These are phyloP conservation scores for Chaetogeoica ovagalla DNA, from an alignment of 2,888 invertebrate species.

Conservation along the genomic window DNA sequence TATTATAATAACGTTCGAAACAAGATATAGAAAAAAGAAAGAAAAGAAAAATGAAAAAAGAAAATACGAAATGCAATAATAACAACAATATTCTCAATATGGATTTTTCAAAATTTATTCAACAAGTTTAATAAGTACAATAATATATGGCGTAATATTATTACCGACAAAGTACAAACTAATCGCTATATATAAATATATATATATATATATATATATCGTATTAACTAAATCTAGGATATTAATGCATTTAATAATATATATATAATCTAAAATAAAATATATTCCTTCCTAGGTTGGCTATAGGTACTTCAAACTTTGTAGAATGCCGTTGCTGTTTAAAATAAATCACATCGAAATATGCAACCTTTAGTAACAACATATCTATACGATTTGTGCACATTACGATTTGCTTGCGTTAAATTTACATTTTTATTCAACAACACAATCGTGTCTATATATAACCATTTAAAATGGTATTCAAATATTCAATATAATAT, in stretches of 20 bases:
- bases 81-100: constrained; percentile 33
- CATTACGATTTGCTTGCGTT: constrained; percentile 23
- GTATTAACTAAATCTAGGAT: constrained; percentile 28
- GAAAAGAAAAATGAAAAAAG: background rate
- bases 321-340: constrained; percentile 19
- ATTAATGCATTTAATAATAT: constrained; percentile 19
- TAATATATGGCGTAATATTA: constrained; percentile 6
- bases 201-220: no score
- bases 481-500: background rate
- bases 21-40: background rate
- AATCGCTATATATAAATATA: background rate
- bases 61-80: background rate
- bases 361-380: constrained; percentile 28
- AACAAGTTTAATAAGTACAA: constrained; percentile 46
- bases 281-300: constrained; percentile 25
- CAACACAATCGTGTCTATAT: constrained; percentile 27
- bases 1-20: background rate
- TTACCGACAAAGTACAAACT: constrained; percentile 31
- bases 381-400: constrained; percentile 27
- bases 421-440: constrained; percentile 26
- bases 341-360: constrained; percentile 15
- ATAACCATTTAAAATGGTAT: background rate
- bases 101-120: constrained; percentile 34
- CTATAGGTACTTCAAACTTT: constrained; percentile 22
- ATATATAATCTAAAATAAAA: constrained; percentile 40